Percentiles rank a stretch among this genome's conserved stretches.
phyloP scores from a whole-genome alignment of 1,140 invertebrate species.

The Drosophila sproati region DNA sequence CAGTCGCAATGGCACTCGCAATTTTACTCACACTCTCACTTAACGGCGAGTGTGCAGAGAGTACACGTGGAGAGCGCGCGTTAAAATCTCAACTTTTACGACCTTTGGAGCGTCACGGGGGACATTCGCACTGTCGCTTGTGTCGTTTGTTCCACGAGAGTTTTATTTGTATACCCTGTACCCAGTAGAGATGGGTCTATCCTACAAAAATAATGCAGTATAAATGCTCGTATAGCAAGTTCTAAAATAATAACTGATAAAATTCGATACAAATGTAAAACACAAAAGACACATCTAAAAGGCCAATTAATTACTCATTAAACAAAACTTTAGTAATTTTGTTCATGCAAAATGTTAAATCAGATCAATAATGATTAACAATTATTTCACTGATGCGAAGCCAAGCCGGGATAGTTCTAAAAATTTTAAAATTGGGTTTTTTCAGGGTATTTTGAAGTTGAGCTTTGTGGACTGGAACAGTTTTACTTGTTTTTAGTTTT shows the following conservation, averaged over 20 bases:
- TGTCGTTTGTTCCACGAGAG: slow-evolving; percentile 22
- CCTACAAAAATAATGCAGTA: too few species aligned
- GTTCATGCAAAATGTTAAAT: too few species aligned
- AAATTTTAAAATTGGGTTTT: neutral
- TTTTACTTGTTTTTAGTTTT: slow-evolving; percentile 8
- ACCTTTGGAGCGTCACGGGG: slow-evolving; percentile 58
- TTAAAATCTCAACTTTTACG: slow-evolving; percentile 84
- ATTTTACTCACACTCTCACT: slow-evolving; percentile 22
- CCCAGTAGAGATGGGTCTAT: too few species aligned
- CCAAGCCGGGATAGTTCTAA: too few species aligned
- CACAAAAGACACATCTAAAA: neutral
- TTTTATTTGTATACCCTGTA: slow-evolving; percentile 14
- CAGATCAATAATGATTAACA: too few species aligned
- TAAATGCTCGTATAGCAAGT: too few species aligned
- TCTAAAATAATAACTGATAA: too few species aligned
- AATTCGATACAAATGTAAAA: neutral
- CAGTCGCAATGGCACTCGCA: neutral
- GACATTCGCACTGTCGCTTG: slow-evolving; percentile 11
- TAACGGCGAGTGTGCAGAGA: slow-evolving; percentile 1
- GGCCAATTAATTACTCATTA: too few species aligned
- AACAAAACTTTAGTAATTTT: too few species aligned
- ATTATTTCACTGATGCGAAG: too few species aligned
- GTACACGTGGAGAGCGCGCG: slow-evolving; percentile 74
- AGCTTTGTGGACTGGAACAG: too few species aligned
- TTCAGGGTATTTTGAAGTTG: neutral